A percentile compares a stretch with the other conserved stretches of the same genome.
Evolutionary conservation across 2,888 invertebrate genomes (phyloP).

Genomic region (Hetaerina titia): DNA sequence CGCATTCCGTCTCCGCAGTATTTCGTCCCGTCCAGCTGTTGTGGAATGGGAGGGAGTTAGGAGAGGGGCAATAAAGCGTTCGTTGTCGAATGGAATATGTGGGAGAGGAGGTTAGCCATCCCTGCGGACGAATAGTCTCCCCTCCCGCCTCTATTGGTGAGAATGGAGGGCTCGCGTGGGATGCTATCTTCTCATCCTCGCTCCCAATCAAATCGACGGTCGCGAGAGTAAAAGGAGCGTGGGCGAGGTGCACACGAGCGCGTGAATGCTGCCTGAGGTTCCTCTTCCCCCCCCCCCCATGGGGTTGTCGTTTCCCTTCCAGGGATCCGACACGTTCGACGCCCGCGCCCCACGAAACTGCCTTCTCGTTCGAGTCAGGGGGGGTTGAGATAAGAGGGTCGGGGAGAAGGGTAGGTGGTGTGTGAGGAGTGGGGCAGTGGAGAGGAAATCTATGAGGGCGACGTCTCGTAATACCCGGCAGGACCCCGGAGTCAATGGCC

Average conservation of each 20-base stretch:
- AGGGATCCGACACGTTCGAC: not conserved
- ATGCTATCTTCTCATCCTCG: not conserved
- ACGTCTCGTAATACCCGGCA: constrained; percentile 1
- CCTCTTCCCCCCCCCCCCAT: too few relatives aligned
- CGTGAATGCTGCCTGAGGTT: too few relatives aligned
- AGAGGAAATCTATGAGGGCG: not conserved
- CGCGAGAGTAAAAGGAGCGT: too few relatives aligned
- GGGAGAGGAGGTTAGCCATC: not conserved
- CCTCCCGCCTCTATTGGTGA: not conserved
- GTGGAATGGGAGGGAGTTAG: too few relatives aligned
- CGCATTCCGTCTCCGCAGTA: not conserved
- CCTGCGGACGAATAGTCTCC: not conserved
- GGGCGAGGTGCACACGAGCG: too few relatives aligned
- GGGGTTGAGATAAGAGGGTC: not conserved
- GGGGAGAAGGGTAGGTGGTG: too few relatives aligned
- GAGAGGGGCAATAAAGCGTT: not conserved
- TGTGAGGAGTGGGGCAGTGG: not conserved
- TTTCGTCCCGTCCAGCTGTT: not conserved
- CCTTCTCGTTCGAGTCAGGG: not conserved
- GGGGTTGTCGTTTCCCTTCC: not conserved
- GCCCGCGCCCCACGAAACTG: not conserved
- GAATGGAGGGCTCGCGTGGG: not conserved
- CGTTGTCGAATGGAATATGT: not conserved
- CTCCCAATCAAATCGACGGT: too few relatives aligned
- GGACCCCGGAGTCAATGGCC: constrained; percentile 1